These are phyloP conservation scores for Acanthurus lineatus DNA, from an alignment of 2,797 vertebrate species.

Conservation along the genomic window DNA sequence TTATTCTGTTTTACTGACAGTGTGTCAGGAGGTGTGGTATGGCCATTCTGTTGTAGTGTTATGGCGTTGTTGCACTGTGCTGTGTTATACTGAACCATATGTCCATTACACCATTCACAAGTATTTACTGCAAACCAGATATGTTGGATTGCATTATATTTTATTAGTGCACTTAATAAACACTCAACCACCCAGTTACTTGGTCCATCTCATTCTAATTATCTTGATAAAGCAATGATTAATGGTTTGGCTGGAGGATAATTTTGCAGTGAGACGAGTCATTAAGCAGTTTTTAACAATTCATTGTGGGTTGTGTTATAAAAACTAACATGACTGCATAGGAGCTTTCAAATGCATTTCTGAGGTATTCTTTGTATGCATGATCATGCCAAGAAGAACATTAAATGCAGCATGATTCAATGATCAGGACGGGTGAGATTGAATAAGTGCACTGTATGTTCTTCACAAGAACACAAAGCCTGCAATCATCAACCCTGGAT, in stretches of 20 bases:
- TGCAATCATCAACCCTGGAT: not conserved
- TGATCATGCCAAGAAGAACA: slow-evolving; percentile 21
- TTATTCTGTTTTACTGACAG: not conserved
- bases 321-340: slow-evolving; percentile 12
- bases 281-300: slow-evolving; percentile 22
- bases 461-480: not conserved
- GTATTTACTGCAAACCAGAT: slow-evolving; percentile 15
- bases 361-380: slow-evolving; percentile 8
- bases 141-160: not conserved
- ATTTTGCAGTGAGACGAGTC: slow-evolving; percentile 13
- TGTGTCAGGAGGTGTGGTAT: not conserved
- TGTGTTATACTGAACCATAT: not conserved
- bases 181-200: not conserved
- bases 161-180: not conserved
- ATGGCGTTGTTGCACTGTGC: not conserved
- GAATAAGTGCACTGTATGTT: slow-evolving; percentile 6
- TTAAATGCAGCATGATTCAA: slow-evolving; percentile 5
- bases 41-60: not conserved
- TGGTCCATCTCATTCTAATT: slow-evolving; percentile 1
- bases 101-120: not conserved
- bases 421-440: slow-evolving; percentile 4
- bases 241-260: not conserved
- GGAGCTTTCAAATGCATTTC: slow-evolving; percentile 9
- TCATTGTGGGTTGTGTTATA: not conserved
- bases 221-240: slow-evolving; percentile 13